Conservation (phyloP, 2,113 vertebrate genomes). For the Athene noctua region DNA sequence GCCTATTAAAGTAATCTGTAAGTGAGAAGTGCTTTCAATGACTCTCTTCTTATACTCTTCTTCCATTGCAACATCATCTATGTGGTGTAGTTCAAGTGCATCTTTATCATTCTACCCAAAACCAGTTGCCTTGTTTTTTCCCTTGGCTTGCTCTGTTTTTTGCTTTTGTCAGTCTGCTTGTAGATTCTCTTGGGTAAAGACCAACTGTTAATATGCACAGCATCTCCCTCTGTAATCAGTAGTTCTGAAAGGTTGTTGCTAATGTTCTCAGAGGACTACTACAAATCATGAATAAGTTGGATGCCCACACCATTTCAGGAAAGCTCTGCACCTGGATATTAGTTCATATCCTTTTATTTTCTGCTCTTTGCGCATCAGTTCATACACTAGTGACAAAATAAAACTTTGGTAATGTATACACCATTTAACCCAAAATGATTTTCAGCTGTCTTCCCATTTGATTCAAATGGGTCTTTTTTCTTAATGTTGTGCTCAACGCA, state of each 20-base stretch:
- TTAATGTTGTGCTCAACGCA: neutral
- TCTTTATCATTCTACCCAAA: constrained; percentile 65
- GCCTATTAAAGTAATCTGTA: neutral
- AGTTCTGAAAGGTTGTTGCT: constrained; percentile 78
- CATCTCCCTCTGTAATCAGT: constrained; percentile 76
- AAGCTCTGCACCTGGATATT: constrained; percentile 42
- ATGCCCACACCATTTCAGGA: constrained; percentile 49
- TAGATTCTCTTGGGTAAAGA: constrained; percentile 49
- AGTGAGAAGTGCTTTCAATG: neutral
- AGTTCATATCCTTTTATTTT: constrained; percentile 49
- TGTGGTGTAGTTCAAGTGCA: constrained; percentile 47
- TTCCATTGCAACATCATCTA: constrained; percentile 23
- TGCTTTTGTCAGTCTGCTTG: constrained; percentile 58
- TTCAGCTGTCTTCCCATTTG: neutral
- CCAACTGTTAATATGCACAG: constrained; percentile 78
- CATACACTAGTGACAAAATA: constrained; percentile 57
- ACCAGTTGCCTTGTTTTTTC: neutral
- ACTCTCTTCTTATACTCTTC: neutral
- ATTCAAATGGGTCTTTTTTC: neutral
- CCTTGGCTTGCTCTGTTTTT: neutral
- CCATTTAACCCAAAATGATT: neutral
- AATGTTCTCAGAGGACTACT: constrained; percentile 71
- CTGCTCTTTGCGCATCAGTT: neutral
- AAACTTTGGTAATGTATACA: neutral
- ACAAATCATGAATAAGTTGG: constrained; percentile 75